Evolutionary conservation across 2,113 vertebrate genomes (phyloP).

Genomic region (Delphinus delphis): DNA sequence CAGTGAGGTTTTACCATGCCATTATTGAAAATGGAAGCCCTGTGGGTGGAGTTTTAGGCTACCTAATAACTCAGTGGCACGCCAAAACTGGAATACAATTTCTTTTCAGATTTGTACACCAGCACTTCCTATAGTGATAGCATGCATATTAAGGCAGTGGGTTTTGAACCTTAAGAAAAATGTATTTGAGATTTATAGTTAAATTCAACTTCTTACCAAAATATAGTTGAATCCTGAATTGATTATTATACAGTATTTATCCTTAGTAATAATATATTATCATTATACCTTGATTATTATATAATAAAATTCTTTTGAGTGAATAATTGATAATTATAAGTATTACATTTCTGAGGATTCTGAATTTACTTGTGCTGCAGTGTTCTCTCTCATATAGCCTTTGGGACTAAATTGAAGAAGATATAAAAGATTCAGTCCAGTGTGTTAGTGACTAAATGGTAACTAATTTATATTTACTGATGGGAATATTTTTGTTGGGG

Average conservation of each 20-base stretch:
- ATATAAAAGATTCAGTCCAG: slow-evolving; percentile 12
- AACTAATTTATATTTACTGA: slow-evolving; percentile 25
- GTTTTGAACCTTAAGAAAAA: not conserved
- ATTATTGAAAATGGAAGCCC: not conserved
- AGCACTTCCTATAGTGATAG: not conserved
- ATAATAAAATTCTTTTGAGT: not conserved
- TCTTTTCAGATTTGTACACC: not conserved
- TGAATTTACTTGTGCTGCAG: not conserved
- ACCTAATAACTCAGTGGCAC: not conserved
- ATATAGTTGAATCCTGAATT: not conserved
- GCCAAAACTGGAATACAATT: not conserved
- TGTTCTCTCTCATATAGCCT: not conserved
- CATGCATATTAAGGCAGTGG: not conserved
- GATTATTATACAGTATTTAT: not conserved
- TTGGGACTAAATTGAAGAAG: slow-evolving; percentile 1
- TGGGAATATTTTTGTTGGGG: not conserved
- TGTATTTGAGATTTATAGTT: slow-evolving; percentile 25
- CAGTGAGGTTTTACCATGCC: not conserved
- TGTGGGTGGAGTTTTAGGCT: not conserved
- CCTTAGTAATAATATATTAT: not conserved
- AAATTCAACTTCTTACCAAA: not conserved
- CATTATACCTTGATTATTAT: not conserved
- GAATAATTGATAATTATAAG: not conserved
- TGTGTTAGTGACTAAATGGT: slow-evolving; percentile 12
- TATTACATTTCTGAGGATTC: not conserved